A percentile compares a stretch with the other conserved stretches of the same genome.
Evolutionary conservation across 1,140 invertebrate genomes (phyloP).

Genomic region (Calliphora vicina): DNA sequence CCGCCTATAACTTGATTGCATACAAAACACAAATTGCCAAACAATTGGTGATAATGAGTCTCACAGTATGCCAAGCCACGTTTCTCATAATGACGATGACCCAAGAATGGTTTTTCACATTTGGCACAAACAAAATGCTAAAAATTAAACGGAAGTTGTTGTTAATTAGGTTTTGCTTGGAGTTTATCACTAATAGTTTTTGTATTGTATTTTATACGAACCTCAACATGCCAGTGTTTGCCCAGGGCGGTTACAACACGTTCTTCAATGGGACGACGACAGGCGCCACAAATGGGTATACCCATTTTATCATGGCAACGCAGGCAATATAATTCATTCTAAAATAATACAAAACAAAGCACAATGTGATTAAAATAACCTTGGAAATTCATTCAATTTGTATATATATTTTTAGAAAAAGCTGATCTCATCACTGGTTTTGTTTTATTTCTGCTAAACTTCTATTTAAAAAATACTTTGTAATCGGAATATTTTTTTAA

Average conservation of each 20-base stretch:
- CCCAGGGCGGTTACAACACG: constrained; percentile 96
- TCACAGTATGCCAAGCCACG: constrained; percentile 99
- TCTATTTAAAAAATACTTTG: too few species aligned
- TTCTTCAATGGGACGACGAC: constrained; percentile 95
- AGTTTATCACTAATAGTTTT: neutral
- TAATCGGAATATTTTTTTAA: too few species aligned
- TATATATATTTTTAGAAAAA: too few species aligned
- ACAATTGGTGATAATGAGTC: constrained; percentile 98
- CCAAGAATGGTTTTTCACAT: constrained; percentile 99
- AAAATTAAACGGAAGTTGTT: constrained; percentile 22
- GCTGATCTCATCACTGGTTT: too few species aligned
- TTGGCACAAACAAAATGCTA: constrained; percentile 99
- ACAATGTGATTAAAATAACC: neutral
- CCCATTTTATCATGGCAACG: constrained; percentile 99
- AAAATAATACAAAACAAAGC: constrained; percentile 41
- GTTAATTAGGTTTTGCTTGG: neutral
- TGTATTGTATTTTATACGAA: constrained; percentile 48
- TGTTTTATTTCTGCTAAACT: too few species aligned
- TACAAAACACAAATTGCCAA: constrained; percentile 98
- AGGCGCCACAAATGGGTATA: constrained; percentile 96
- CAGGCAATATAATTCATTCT: constrained; percentile 96
- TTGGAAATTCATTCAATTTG: too few species aligned
- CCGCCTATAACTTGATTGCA: constrained; percentile 98
- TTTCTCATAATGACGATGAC: constrained; percentile 98
- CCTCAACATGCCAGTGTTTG: constrained; percentile 99